phyloP scores from a whole-genome alignment of 1,140 invertebrate species.

The Rhopalosiphum padi region DNA sequence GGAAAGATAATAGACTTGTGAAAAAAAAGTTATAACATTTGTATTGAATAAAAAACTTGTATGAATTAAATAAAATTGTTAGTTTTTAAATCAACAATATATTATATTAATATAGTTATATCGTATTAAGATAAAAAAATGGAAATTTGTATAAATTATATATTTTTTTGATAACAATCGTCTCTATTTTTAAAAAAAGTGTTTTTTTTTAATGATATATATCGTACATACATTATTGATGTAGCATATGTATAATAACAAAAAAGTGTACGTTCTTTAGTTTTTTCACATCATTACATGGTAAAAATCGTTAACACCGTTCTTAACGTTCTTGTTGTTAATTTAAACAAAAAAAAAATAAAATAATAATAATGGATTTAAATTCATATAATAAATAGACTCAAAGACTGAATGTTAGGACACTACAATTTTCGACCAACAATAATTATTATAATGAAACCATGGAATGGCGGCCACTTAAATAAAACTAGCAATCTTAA shows the following conservation, averaged over 20 bases:
- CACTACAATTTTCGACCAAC: background rate
- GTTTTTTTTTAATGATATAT: background rate
- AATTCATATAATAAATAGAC: background rate
- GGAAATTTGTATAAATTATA: too few relatives aligned
- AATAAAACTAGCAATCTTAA: background rate
- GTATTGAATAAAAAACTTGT: background rate
- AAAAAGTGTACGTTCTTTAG: background rate
- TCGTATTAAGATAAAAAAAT: too few relatives aligned
- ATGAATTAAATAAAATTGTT: background rate
- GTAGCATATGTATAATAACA: background rate
- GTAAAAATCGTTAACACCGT: background rate
- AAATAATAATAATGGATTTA: background rate
- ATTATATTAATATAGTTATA: too few relatives aligned
- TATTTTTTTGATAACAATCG: background rate
- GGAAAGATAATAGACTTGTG: background rate
- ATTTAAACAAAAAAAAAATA: background rate
- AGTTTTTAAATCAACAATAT: background rate
- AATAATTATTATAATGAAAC: background rate
- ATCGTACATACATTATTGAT: background rate
- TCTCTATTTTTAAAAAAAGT: background rate
- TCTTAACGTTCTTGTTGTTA: background rate
- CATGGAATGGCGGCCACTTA: background rate
- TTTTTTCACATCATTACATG: too few relatives aligned
- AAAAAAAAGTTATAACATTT: background rate
- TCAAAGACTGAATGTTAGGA: background rate